phyloP scores from a whole-genome alignment of 2,888 invertebrate genomes.

The Argyresthia albistria region DNA sequence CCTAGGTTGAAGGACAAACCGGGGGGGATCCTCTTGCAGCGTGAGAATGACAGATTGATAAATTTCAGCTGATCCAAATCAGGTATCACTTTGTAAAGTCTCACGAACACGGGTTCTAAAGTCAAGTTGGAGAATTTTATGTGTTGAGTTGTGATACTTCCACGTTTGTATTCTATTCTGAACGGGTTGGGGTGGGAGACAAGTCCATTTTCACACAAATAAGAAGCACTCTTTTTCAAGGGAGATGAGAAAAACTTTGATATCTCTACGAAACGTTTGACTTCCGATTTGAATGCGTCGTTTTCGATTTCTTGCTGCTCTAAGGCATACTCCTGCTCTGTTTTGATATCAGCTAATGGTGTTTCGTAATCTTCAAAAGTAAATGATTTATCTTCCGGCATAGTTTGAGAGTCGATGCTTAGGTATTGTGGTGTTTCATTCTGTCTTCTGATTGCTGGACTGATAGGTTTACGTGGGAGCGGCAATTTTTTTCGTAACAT shows the following conservation, averaged over 20 bases:
- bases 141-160: slow-evolving; percentile 37
- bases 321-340: too few species aligned
- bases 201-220: slow-evolving; percentile 44
- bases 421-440: too few species aligned
- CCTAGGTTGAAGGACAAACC: slow-evolving; percentile 48
- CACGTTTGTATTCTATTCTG: slow-evolving; percentile 44
- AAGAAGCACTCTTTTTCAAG: slow-evolving; percentile 48
- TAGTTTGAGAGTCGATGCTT: too few species aligned
- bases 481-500: too few species aligned
- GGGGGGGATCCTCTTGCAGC: slow-evolving; percentile 50
- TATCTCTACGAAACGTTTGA: slow-evolving; percentile 52
- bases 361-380: too few species aligned
- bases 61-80: slow-evolving; percentile 52
- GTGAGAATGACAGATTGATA: slow-evolving; percentile 41
- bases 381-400: too few species aligned
- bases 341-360: too few species aligned
- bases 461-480: too few species aligned
- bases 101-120: slow-evolving; percentile 50
- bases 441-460: too few species aligned
- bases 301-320: slow-evolving; percentile 3
- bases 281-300: slow-evolving; percentile 37
- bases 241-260: slow-evolving; percentile 58
- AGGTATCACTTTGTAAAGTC: slow-evolving; percentile 45
- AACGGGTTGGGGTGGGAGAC: slow-evolving; percentile 44
- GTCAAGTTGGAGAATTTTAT: slow-evolving; percentile 49